Evolutionary conservation across 2,888 invertebrate species (phyloP).

Genomic region (Dryococelus australis): DNA sequence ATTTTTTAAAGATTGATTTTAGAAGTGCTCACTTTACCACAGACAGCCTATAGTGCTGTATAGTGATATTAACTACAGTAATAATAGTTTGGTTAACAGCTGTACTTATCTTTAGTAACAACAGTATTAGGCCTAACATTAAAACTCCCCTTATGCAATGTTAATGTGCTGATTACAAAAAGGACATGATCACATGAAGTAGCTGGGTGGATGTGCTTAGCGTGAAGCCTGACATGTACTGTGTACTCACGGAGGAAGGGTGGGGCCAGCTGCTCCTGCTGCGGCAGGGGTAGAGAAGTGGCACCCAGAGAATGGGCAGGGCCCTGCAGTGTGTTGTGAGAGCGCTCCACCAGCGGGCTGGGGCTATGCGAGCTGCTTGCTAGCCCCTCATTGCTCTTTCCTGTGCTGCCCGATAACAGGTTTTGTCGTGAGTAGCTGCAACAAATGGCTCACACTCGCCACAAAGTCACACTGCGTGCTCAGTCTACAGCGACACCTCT

Average conservation of each 20-base stretch:
- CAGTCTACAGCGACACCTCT: neutral
- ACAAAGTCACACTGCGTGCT: neutral
- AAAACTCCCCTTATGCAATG: no score
- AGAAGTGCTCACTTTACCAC: no score
- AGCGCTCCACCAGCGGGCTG: constrained; percentile 64
- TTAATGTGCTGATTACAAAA: no score
- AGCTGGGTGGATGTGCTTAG: neutral
- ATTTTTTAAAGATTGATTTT: no score
- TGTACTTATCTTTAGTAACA: no score
- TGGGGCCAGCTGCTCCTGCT: neutral
- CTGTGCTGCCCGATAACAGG: constrained; percentile 73
- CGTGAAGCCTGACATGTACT: neutral
- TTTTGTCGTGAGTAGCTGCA: constrained; percentile 89
- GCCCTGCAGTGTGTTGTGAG: constrained; percentile 61
- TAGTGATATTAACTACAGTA: no score
- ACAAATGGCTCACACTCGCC: neutral
- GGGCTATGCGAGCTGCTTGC: constrained; percentile 59
- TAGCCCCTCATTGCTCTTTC: constrained; percentile 74
- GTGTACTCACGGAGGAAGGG: neutral
- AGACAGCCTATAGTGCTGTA: no score
- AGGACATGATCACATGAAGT: no score
- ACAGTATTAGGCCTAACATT: no score
- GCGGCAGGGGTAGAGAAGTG: neutral
- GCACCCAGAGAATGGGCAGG: constrained; percentile 27
- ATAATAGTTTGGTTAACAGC: no score